A percentile compares a stretch with the other conserved stretches of the same genome.
Conservation (phyloP, 2,113 vertebrate species). For the Myiopsitta monachus region DNA sequence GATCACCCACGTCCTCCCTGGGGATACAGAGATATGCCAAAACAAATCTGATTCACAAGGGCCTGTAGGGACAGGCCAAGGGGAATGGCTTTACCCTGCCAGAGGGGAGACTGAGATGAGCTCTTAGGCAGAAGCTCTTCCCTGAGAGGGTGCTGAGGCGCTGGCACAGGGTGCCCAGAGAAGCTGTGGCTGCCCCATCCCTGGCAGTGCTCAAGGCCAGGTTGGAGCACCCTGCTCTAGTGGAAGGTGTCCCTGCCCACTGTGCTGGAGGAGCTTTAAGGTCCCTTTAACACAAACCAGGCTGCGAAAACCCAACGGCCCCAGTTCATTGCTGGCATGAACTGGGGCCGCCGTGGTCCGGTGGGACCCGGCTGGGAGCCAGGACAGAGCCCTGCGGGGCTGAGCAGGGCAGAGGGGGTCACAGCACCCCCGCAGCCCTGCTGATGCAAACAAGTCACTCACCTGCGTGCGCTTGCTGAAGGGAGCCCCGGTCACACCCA, state of each 20-base stretch:
- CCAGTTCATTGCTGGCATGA: not conserved
- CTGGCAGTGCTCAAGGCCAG: not conserved
- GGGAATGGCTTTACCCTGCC: not conserved
- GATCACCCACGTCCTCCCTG: not conserved
- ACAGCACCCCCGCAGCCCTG: not conserved
- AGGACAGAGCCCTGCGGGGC: not conserved
- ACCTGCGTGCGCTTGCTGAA: constrained; percentile 79
- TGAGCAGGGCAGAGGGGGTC: not conserved
- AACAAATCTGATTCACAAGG: not conserved
- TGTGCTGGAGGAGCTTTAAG: not conserved
- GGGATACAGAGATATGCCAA: not conserved
- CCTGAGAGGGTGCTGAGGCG: no score
- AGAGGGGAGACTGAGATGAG: not conserved
- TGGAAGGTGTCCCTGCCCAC: not conserved
- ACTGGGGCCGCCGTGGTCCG: rapidly evolving
- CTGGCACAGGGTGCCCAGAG: no score
- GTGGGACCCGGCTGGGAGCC: not conserved
- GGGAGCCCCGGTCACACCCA: constrained; percentile 80
- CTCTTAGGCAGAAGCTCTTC: not conserved
- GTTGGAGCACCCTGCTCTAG: not conserved
- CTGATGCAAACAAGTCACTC: constrained; percentile 71
- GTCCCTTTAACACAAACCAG: not conserved
- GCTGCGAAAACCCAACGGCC: not conserved
- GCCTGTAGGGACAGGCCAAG: not conserved
- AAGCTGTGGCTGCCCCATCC: not conserved